A percentile compares a stretch with the other conserved stretches of the same genome.
Evolutionary conservation across 2,888 invertebrate species (phyloP).

Genomic region (Pemphredon lugubris): DNA sequence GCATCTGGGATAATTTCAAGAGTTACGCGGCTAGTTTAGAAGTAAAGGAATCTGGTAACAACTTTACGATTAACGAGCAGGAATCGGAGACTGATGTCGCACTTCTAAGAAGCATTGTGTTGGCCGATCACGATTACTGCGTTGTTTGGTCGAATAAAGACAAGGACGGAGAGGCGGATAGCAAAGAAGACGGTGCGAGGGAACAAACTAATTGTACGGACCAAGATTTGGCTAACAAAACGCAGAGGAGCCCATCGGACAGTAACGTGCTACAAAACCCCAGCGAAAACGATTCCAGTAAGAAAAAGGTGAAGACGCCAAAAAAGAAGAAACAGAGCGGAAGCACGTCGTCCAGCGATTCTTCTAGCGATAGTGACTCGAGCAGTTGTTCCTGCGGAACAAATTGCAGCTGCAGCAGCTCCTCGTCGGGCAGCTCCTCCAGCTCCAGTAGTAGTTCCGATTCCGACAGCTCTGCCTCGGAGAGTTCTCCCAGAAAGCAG

Average conservation of each 20-base stretch:
- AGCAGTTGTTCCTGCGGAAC: constrained; percentile 91
- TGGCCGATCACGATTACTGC: constrained; percentile 89
- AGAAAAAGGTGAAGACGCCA: constrained; percentile 75
- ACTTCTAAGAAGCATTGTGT: constrained; percentile 75
- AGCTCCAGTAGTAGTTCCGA: constrained; percentile 84
- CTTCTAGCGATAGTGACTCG: constrained; percentile 89
- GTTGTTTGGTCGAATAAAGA: constrained; percentile 77
- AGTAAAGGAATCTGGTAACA: constrained; percentile 69
- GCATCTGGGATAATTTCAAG: constrained; percentile 90
- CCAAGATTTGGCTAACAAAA: constrained; percentile 48
- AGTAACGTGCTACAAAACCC: constrained; percentile 69
- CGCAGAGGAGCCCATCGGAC: constrained; percentile 57
- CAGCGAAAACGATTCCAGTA: constrained; percentile 57
- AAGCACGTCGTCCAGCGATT: constrained; percentile 88
- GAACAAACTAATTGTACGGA: constrained; percentile 51
- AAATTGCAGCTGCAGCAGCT: constrained; percentile 91
- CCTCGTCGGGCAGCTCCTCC: constrained; percentile 85
- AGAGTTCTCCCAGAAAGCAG: constrained; percentile 79
- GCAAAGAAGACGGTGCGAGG: constrained; percentile 49
- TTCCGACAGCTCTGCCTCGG: constrained; percentile 85
- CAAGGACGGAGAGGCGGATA: no score
- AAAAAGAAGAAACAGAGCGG: constrained; percentile 79
- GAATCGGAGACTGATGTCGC: constrained; percentile 64
- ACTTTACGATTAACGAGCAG: constrained; percentile 51
- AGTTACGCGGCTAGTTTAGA: constrained; percentile 88